These are phyloP conservation scores for Drosophila asahinai DNA, from an alignment of 1,140 invertebrate species.

Conservation along the genomic window DNA sequence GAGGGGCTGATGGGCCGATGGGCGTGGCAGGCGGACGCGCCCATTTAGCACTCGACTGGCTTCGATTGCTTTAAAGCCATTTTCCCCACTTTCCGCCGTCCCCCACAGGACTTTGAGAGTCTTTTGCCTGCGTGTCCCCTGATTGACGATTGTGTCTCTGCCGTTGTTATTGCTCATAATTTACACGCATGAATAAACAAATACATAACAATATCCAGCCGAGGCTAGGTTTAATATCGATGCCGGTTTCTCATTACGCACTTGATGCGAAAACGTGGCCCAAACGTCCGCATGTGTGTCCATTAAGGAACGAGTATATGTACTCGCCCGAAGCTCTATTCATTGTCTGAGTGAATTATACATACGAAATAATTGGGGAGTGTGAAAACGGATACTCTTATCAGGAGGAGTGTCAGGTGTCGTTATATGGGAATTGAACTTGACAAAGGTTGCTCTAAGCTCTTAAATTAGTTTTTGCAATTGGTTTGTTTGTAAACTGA, in stretches of 20 bases:
- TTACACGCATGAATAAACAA: conserved; percentile 63
- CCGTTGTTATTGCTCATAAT: conserved; percentile 47
- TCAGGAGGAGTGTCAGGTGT: neutral
- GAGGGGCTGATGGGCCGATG: conserved; percentile 16
- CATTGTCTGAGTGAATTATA: conserved; percentile 12
- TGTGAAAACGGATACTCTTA: neutral
- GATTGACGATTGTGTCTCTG: conserved; percentile 43
- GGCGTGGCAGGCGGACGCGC: conserved; percentile 32
- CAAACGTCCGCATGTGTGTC: conserved; percentile 22
- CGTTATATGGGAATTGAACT: neutral
- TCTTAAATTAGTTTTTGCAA: neutral
- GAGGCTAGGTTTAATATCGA: conserved; percentile 30
- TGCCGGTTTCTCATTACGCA: conserved; percentile 26
- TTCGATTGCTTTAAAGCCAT: conserved; percentile 70
- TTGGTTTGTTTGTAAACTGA: neutral
- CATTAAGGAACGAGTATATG: conserved; percentile 25
- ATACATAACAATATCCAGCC: conserved; percentile 36
- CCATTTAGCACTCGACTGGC: conserved; percentile 53
- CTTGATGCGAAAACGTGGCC: conserved; percentile 30
- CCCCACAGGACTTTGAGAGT: conserved; percentile 7
- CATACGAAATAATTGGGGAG: conserved; percentile 4
- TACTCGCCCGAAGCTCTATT: conserved; percentile 7
- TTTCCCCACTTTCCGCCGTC: conserved; percentile 2
- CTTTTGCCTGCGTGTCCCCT: conserved; percentile 28
- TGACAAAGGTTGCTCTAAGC: neutral